Evolutionary conservation across 2,888 invertebrate species (phyloP), one percentile per base, ranked within the genome.

Genomic region (Epirrita christyi): DNA sequence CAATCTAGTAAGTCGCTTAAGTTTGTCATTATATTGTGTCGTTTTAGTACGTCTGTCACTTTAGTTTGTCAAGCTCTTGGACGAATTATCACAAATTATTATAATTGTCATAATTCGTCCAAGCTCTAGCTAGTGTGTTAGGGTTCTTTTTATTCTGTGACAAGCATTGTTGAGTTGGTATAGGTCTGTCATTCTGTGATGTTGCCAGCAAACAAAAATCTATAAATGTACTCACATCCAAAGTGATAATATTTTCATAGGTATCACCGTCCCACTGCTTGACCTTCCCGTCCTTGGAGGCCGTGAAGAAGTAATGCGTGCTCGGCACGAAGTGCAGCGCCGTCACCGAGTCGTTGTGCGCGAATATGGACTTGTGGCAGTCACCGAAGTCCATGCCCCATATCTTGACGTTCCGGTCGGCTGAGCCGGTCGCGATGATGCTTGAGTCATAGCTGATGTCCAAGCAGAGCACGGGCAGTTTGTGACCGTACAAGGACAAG

Each of bases 301-400:
- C 95, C 0, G 98, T 96, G 83, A 99, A 99, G 80, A 99, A 96
- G 80, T 98, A 95, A 84, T 99, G 99, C 3, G 98, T 98, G 68
- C 94, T 95, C 0, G 97, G 96, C 14, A 98, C 95, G 80, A 99
- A 99, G 73, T 96, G 95, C 32, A 99, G 81, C 32, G 96, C 94
- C 58, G 97, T 98, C 8, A 99, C 95, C 0, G 98, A 97, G 83
- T 98, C 98, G 74, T 99, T 98, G 83, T 99, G 99, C 0, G 98
- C 99, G 84, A 98, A 98, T 68, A 99, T 93, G 0, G 98, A 98
- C 75, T 95, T 95, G 88, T 98, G 99, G 72, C 98, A 99, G 84
- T 99, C 98, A n/a, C 99, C 99, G 83, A 98, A 99, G 87, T 99
- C 98, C 88, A 99, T 93, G 34, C 99, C 99, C 99, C 99, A 99